Percentiles rank a stretch among this genome's conserved stretches.
Evolutionary conservation across 2,113 vertebrate genomes (phyloP).

Genomic region (Neoarius graeffei): DNA sequence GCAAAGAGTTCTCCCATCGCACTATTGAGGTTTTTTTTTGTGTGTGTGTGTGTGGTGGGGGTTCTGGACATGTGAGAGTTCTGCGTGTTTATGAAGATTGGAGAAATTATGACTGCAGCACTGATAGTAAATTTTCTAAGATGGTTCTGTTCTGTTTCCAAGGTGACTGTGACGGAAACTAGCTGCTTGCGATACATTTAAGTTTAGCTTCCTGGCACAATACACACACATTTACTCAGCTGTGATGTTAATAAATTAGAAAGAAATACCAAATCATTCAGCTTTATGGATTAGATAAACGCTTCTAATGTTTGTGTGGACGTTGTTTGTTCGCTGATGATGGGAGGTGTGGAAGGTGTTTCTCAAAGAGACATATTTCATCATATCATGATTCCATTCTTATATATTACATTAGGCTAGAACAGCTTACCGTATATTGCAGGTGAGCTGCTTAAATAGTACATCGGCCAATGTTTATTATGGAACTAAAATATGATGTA

Average conservation of each 20-base stretch:
- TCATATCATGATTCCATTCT: neutral
- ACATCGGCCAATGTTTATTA: neutral
- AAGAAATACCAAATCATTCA: neutral
- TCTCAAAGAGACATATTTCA: neutral
- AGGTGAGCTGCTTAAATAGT: neutral
- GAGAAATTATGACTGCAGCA: neutral
- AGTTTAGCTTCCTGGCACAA: neutral
- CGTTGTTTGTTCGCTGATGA: neutral
- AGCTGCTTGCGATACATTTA: neutral
- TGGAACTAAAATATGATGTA: neutral
- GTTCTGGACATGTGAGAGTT: no score
- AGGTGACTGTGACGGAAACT: neutral
- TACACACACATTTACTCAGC: neutral
- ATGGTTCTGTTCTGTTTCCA: neutral
- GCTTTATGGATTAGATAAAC: neutral
- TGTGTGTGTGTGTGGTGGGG: neutral
- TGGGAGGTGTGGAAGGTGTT: neutral
- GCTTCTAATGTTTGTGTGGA: neutral
- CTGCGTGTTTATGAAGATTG: neutral
- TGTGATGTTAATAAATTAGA: neutral
- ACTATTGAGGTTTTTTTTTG: neutral
- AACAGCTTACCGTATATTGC: neutral
- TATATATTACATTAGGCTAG: neutral
- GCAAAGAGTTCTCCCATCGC: conserved; percentile 17
- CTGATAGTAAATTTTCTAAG: neutral